phyloP scores from a whole-genome alignment of 2,888 invertebrate genomes.

The Hartigia nigra region DNA sequence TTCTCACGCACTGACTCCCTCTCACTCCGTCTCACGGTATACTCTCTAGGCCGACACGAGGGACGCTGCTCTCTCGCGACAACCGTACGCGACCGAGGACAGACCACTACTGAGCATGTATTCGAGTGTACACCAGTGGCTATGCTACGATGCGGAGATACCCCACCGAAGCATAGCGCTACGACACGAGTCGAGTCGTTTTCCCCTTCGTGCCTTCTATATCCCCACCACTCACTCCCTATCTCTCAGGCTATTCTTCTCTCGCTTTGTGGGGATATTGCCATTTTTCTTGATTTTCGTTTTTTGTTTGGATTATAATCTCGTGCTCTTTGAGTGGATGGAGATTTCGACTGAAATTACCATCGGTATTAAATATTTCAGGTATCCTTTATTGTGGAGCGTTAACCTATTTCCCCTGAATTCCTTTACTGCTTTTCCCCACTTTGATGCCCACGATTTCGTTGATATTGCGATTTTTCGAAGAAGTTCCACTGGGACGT shows the following conservation, averaged over 20 bases:
- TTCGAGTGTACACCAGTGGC: conserved; percentile 24
- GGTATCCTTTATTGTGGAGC: background rate
- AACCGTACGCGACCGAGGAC: conserved; percentile 43
- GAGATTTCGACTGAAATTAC: background rate
- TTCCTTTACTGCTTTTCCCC: background rate
- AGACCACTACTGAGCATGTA: conserved; percentile 52
- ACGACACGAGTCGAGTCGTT: conserved; percentile 47
- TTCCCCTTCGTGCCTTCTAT: conserved; percentile 35
- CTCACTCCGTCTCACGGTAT: background rate
- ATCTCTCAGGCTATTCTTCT: background rate
- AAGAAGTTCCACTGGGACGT: background rate
- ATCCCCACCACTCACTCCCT: background rate
- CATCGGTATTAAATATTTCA: background rate
- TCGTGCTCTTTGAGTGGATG: background rate
- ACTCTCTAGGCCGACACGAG: background rate
- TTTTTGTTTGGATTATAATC: background rate
- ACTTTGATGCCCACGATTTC: too few relatives aligned
- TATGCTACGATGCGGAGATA: conserved; percentile 8
- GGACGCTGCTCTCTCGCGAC: background rate
- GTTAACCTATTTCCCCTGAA: background rate
- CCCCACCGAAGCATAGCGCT: conserved; percentile 38
- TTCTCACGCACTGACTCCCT: background rate
- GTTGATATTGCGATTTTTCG: background rate
- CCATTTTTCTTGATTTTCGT: background rate
- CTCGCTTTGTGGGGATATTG: background rate